Percentiles rank a stretch among this genome's conserved stretches.
These are phyloP conservation scores for Eulimnadia texana DNA, from an alignment of 1,140 invertebrate genomes.

Conservation along the genomic window DNA sequence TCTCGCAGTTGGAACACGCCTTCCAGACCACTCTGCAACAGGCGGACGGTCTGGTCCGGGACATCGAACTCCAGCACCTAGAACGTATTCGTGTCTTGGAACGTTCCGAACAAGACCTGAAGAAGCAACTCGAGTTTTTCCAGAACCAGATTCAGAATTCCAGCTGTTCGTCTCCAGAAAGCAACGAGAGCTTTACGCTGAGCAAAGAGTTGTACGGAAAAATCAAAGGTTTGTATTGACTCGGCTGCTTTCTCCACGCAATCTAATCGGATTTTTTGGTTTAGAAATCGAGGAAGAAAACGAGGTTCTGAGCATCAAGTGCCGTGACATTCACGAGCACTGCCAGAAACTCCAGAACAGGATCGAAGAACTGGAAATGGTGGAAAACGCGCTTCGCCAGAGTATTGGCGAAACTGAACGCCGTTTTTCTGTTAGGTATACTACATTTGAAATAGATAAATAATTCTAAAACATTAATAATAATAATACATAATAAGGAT, in stretches of 20 bases:
- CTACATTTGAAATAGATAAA: no score
- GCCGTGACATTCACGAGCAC: constrained; percentile 20
- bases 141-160: constrained; percentile 23
- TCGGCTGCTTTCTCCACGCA: constrained; percentile 23
- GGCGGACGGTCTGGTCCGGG: constrained; percentile 7
- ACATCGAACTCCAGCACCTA: constrained; percentile 2
- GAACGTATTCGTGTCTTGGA: constrained; percentile 2
- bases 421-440: constrained; percentile 16
- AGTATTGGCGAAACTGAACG: constrained; percentile 20
- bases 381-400: constrained; percentile 21
- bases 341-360: constrained; percentile 24
- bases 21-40: constrained; percentile 13
- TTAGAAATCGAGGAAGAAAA: constrained; percentile 25
- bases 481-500: no score
- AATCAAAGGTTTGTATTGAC: neutral
- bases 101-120: constrained; percentile 8
- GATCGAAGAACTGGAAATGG: constrained; percentile 27
- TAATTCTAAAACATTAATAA: no score
- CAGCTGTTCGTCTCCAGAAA: neutral
- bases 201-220: neutral
- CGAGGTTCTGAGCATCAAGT: constrained; percentile 23
- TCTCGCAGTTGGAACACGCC: constrained; percentile 16
- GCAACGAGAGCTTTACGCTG: neutral
- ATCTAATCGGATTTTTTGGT: constrained; percentile 28
- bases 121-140: constrained; percentile 21